phyloP scores from a whole-genome alignment of 2,888 invertebrate genomes.

The Euplagia quadripunctaria region DNA sequence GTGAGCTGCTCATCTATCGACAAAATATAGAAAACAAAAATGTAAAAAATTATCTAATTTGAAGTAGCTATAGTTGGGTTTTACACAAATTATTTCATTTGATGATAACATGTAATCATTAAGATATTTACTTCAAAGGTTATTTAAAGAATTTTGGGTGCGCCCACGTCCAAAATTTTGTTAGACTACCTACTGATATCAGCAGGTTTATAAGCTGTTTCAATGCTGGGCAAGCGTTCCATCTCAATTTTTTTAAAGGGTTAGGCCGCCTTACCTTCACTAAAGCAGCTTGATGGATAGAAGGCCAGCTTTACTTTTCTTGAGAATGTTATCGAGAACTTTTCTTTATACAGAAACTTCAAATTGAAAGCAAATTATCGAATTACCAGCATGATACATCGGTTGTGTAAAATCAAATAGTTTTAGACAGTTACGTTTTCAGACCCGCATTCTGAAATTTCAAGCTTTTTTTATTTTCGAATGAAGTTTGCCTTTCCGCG shows the following conservation, averaged over 20 bases:
- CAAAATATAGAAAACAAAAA: too few species aligned
- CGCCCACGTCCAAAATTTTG: too few species aligned
- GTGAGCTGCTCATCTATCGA: too few species aligned
- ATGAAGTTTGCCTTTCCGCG: slow-evolving; percentile 62
- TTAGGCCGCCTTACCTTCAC: background rate
- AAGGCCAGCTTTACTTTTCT: background rate
- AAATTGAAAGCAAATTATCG: too few species aligned
- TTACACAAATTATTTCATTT: background rate
- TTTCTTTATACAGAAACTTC: background rate
- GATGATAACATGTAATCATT: background rate
- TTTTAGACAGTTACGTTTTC: background rate
- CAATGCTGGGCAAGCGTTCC: background rate
- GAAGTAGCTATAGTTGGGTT: background rate
- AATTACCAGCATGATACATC: background rate
- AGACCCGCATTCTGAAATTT: background rate
- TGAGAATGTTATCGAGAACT: background rate
- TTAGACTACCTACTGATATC: too few species aligned
- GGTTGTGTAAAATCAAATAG: background rate
- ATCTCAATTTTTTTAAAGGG: background rate
- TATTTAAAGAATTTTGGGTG: background rate
- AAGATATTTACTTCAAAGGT: background rate
- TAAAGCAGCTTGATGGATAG: background rate
- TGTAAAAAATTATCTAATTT: too few species aligned
- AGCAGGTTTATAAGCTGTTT: too few species aligned
- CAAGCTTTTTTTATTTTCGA: slow-evolving; percentile 47